A percentile compares a stretch with the other conserved stretches of the same genome.
Conservation (phyloP, 2,113 vertebrate species). For the Coptodon bakossiorum region DNA sequence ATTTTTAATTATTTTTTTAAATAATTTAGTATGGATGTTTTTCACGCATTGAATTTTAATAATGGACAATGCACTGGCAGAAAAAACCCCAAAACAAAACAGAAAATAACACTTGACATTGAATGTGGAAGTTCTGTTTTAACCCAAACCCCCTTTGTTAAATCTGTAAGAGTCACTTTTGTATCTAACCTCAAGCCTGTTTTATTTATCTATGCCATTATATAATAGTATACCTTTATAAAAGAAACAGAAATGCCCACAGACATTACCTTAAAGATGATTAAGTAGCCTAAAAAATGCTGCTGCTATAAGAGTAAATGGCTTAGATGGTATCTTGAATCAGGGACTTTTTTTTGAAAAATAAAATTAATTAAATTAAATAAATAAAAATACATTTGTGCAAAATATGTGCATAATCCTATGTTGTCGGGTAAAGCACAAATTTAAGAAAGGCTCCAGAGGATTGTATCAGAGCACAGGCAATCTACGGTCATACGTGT, state of each 20-base stretch:
- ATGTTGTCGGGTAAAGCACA: neutral
- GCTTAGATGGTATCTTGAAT: neutral
- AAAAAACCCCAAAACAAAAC: neutral
- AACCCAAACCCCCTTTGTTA: neutral
- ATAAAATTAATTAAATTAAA: neutral
- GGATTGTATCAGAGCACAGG: neutral
- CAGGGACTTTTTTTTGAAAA: neutral
- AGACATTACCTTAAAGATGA: neutral
- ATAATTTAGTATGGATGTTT: neutral
- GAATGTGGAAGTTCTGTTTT: neutral
- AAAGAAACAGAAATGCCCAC: neutral
- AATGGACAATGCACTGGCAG: neutral
- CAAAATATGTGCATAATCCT: neutral
- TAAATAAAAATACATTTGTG: neutral
- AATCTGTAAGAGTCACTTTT: neutral
- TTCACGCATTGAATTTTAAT: neutral
- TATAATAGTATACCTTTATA: neutral
- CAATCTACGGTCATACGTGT: neutral
- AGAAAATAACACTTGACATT: neutral
- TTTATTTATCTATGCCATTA: neutral
- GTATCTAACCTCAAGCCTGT: neutral
- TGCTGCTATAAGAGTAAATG: neutral
- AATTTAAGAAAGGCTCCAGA: neutral
- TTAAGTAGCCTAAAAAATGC: neutral
- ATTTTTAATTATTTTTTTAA: accelerated